phyloP scores from a whole-genome alignment of 1,140 invertebrate species.

The Drepana arcuata region DNA sequence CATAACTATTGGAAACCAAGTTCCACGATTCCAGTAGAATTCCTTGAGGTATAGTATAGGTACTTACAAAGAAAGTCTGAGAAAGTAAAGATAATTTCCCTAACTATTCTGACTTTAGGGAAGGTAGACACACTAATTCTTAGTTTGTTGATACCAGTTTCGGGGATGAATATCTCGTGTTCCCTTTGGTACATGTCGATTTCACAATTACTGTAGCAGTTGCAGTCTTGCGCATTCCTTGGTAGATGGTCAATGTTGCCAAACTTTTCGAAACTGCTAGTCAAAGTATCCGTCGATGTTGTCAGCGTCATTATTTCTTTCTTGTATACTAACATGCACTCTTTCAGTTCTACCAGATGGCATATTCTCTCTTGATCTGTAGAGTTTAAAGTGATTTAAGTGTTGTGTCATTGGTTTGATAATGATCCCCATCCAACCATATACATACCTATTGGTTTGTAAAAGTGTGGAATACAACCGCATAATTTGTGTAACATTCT shows the following conservation, averaged over 20 bases:
- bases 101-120: slow-evolving; percentile 44
- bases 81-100: slow-evolving; percentile 43
- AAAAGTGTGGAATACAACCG: slow-evolving; percentile 78
- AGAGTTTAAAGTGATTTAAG: too few relatives aligned
- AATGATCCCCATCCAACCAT: not conserved
- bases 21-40: too few relatives aligned
- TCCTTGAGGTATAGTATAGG: too few relatives aligned
- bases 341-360: slow-evolving; percentile 31
- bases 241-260: slow-evolving; percentile 24
- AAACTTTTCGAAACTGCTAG: too few relatives aligned
- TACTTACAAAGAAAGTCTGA: slow-evolving; percentile 51
- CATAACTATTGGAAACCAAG: too few relatives aligned
- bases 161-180: slow-evolving; percentile 22
- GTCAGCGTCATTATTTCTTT: slow-evolving; percentile 38
- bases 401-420: too few relatives aligned
- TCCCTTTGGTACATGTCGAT: slow-evolving; percentile 45
- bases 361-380: slow-evolving; percentile 42
- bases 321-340: slow-evolving; percentile 34
- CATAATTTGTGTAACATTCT: slow-evolving; percentile 73
- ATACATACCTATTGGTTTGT: slow-evolving; percentile 43
- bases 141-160: slow-evolving; percentile 18
- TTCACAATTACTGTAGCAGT: slow-evolving; percentile 43
- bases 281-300: slow-evolving; percentile 23
- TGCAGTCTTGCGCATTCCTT: slow-evolving; percentile 32
- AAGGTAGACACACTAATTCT: slow-evolving; percentile 37